Evolutionary conservation across 2,888 invertebrate genomes (phyloP).

Genomic region (Augiades crinisus): DNA sequence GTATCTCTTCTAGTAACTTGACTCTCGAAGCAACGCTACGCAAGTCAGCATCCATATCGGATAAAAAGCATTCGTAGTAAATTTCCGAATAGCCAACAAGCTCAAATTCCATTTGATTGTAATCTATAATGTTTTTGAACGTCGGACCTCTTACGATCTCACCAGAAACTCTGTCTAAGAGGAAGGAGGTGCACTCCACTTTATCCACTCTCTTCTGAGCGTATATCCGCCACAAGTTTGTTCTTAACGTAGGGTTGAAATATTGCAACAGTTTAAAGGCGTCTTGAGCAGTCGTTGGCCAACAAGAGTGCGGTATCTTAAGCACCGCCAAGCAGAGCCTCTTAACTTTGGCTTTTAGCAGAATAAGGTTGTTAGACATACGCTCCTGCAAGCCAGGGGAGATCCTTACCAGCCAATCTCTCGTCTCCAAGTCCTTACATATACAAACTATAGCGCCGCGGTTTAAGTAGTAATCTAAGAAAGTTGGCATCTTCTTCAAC

Average conservation of each 20-base stretch:
- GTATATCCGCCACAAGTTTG: constrained; percentile 61
- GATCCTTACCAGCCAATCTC: constrained; percentile 66
- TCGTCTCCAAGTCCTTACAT: constrained; percentile 61
- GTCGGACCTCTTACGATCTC: constrained; percentile 64
- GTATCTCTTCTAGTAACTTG: constrained; percentile 56
- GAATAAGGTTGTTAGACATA: constrained; percentile 56
- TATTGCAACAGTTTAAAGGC: constrained; percentile 68
- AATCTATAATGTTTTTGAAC: constrained; percentile 69
- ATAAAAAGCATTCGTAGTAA: constrained; percentile 60
- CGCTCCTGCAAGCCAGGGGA: constrained; percentile 66
- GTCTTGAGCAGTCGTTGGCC: constrained; percentile 63
- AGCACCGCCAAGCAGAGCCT: constrained; percentile 61
- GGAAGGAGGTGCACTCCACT: constrained; percentile 57
- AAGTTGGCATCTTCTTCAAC: constrained; percentile 54
- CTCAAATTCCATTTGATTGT: constrained; percentile 67
- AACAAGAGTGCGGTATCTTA: constrained; percentile 56
- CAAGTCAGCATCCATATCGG: constrained; percentile 57
- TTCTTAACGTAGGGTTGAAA: constrained; percentile 64
- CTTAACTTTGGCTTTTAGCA: constrained; percentile 61
- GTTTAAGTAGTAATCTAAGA: constrained; percentile 66
- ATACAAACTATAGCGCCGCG: constrained; percentile 68
- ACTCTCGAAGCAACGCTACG: constrained; percentile 63
- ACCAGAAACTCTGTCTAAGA: constrained; percentile 63
- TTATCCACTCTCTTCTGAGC: constrained; percentile 51
- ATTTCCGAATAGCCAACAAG: constrained; percentile 65